Percentiles rank a stretch among this genome's conserved stretches.
phyloP scores from a whole-genome alignment of 2,113 vertebrate genomes.

The Cyphomyrus plagiostoma region DNA sequence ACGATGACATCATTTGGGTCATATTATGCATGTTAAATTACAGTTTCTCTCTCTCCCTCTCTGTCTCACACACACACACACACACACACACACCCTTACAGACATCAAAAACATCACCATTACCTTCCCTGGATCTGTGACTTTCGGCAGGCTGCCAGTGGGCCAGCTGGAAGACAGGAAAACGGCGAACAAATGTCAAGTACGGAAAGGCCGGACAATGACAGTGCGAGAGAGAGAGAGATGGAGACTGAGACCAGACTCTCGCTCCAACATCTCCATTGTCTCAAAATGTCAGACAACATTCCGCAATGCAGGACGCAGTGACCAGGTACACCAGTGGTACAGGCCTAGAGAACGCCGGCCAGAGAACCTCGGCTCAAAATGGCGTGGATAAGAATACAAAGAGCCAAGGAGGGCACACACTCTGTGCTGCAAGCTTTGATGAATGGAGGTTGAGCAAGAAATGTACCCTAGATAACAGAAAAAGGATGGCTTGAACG shows the following conservation, averaged over 20 bases:
- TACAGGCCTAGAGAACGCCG: no score
- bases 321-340: not conserved
- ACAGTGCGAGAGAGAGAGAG: not conserved
- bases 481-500: not conserved
- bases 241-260: not conserved
- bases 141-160: slow-evolving; percentile 58
- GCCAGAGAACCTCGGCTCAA: not conserved
- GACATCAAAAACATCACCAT: not conserved
- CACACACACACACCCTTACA: not conserved
- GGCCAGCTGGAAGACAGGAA: slow-evolving; percentile 49
- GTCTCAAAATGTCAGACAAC: not conserved
- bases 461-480: slow-evolving; percentile 5
- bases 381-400: not conserved
- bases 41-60: not conserved
- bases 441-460: not conserved
- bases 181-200: slow-evolving; percentile 15
- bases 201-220: not conserved
- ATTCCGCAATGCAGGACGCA: not conserved
- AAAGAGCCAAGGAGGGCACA: not conserved
- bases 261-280: not conserved
- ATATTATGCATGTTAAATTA: not conserved
- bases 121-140: slow-evolving; percentile 59
- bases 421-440: not conserved
- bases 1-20: not conserved
- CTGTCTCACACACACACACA: not conserved